Conservation (phyloP, 1,140 invertebrate genomes). For the Dreissena rostriformis region DNA sequence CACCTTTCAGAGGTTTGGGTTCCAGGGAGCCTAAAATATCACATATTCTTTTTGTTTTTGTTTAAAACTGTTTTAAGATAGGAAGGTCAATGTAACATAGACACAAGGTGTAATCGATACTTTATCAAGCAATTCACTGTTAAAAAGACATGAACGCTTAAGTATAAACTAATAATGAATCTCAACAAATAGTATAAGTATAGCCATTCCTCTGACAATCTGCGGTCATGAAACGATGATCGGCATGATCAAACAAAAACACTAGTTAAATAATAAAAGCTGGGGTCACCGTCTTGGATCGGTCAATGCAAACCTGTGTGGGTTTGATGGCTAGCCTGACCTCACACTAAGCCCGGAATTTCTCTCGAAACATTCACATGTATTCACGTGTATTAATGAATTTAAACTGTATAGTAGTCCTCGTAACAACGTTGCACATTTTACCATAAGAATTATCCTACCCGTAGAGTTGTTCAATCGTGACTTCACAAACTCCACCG, state of each 20-base stretch:
- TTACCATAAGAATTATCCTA: not conserved
- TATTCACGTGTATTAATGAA: not conserved
- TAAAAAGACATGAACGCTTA: not conserved
- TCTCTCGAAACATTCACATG: not conserved
- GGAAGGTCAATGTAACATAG: not conserved
- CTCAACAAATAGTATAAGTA: not conserved
- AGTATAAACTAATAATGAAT: not conserved
- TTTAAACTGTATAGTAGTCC: not conserved
- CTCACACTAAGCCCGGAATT: not conserved
- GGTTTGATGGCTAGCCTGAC: not conserved
- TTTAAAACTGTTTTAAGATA: not conserved
- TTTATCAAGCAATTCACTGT: not conserved
- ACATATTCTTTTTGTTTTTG: too few relatives aligned
- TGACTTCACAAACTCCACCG: conserved; percentile 67
- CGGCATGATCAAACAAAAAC: not conserved
- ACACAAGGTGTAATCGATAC: not conserved
- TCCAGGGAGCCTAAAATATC: too few relatives aligned
- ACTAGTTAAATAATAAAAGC: too few relatives aligned
- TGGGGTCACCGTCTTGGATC: too few relatives aligned
- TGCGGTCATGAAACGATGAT: too few relatives aligned
- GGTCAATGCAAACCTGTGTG: not conserved
- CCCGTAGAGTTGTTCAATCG: conserved; percentile 8
- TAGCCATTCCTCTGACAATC: not conserved
- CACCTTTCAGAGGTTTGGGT: too few relatives aligned
- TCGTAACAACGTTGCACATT: not conserved